Base-by-base conservation (phyloP, 2,797 vertebrate genomes). In the Oreochromis grahami region DNA sequence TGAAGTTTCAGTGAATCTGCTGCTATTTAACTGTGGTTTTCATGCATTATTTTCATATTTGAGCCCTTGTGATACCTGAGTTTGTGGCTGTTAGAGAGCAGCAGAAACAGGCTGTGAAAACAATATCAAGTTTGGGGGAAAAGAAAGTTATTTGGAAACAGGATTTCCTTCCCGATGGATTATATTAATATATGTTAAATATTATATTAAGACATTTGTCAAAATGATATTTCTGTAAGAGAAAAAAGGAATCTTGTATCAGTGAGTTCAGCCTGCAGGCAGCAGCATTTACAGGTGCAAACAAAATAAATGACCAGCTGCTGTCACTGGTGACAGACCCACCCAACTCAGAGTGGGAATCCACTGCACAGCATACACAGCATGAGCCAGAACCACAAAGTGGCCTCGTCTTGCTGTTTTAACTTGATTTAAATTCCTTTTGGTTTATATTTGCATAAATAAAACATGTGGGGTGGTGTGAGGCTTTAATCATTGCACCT, bases 401-500 rank as follows among this genome's bases (percentile, higher is more conserved):
- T 0, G 9, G 56, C 56, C 56, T 34, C 9, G 15, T 60, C 56
- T 11, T 7, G 58, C 17, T 63, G 58, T 63, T 63, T 63, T 63
- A 12, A n/a, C 58, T 36, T 10, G 0, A n/a, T n/a, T 63, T 1
- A 0, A n/a, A 36, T 63, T 63, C 17, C 17, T 36, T 5, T 60
- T 34, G 56, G 5, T 63, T 63, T n/a, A 7, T n/a, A 36, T 63
- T 63, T 63, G 10, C 32, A 36, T 36, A 36, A 63, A 63, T 36
- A 21, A 38, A 38, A 65, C 4, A 38, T 13, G 60, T 13, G 1
- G 19, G 19, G 19, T 63, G 60, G 10, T n/a, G 32, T n/a, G 58
- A 63, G 15, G 5, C 9, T 19, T 34, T 4, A 34, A 7, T 60
- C 32, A 1, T 0, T 0, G 10, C 9, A 4, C 15, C 58, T 12